Evolutionary conservation across 1,140 invertebrate species (phyloP).

Genomic region (Drosophila elegans): DNA sequence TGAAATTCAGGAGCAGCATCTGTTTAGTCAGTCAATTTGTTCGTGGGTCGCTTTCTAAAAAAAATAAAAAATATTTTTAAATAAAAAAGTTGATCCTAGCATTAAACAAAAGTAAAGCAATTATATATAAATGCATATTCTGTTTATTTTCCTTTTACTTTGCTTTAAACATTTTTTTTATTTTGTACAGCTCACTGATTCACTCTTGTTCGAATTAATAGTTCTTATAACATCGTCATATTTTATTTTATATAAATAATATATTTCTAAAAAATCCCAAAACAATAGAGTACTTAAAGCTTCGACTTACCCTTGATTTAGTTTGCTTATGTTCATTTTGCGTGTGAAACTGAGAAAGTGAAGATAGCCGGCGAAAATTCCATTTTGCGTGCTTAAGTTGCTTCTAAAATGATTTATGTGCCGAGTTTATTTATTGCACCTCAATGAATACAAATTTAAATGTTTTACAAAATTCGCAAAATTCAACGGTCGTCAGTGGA

Average conservation of each 20-base stretch:
- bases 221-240: no score
- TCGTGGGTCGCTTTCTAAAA: no score
- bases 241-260: not conserved
- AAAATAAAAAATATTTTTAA: not conserved
- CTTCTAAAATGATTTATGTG: constrained; percentile 66
- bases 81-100: not conserved
- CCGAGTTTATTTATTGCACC: constrained; percentile 69
- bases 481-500: constrained; percentile 12
- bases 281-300: not conserved
- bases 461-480: constrained; percentile 31
- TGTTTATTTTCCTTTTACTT: no score
- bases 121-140: no score
- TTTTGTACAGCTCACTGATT: no score
- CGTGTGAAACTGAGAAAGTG: constrained; percentile 28
- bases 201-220: no score
- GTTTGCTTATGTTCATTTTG: not conserved
- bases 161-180: no score
- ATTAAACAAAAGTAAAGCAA: not conserved
- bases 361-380: constrained; percentile 47
- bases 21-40: not conserved
- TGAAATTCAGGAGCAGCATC: not conserved
- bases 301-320: not conserved
- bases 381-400: constrained; percentile 52
- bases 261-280: no score
- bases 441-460: constrained; percentile 69